phyloP scores from a whole-genome alignment of 2,888 invertebrate genomes.

The Schrankia costaestrigalis region DNA sequence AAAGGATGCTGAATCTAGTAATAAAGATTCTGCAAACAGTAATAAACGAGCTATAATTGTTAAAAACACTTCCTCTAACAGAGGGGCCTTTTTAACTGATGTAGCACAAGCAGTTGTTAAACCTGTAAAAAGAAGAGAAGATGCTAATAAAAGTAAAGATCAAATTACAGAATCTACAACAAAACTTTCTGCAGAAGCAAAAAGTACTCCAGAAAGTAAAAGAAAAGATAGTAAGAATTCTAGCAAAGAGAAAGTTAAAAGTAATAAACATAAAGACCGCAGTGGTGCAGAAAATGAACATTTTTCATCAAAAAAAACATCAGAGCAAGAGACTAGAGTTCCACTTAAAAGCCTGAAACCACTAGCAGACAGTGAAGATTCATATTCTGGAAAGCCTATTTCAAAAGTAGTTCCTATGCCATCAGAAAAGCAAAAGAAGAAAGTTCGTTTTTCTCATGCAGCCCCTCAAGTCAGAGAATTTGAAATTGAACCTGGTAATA shows the following conservation, averaged over 20 bases:
- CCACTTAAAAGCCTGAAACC: constrained; percentile 53
- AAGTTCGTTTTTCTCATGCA: constrained; percentile 54
- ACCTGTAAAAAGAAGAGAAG: constrained; percentile 45
- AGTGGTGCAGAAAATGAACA: not conserved
- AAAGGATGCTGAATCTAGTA: constrained; percentile 25
- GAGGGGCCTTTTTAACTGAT: constrained; percentile 79
- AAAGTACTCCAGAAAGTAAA: constrained; percentile 25
- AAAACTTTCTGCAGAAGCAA: constrained; percentile 9
- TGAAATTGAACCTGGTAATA: constrained; percentile 64
- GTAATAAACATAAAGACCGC: constrained; percentile 3
- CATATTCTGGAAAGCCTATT: constrained; percentile 49
- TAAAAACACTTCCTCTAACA: constrained; percentile 75
- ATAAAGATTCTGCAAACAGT: constrained; percentile 32
- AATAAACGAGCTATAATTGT: constrained; percentile 49
- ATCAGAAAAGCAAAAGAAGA: constrained; percentile 48
- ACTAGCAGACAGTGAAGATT: constrained; percentile 41
- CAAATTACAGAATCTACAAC: constrained; percentile 19
- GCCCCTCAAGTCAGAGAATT: constrained; percentile 48
- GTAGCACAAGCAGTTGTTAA: constrained; percentile 38
- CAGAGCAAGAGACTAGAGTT: constrained; percentile 33
- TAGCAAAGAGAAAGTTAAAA: constrained; percentile 21
- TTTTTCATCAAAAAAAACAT: constrained; percentile 7
- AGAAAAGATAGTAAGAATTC: constrained; percentile 16
- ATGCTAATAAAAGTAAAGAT: constrained; percentile 20
- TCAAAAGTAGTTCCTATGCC: constrained; percentile 55